Base-by-base conservation (phyloP, 2,888 invertebrate species). In the Gandaritis pyraliata region DNA sequence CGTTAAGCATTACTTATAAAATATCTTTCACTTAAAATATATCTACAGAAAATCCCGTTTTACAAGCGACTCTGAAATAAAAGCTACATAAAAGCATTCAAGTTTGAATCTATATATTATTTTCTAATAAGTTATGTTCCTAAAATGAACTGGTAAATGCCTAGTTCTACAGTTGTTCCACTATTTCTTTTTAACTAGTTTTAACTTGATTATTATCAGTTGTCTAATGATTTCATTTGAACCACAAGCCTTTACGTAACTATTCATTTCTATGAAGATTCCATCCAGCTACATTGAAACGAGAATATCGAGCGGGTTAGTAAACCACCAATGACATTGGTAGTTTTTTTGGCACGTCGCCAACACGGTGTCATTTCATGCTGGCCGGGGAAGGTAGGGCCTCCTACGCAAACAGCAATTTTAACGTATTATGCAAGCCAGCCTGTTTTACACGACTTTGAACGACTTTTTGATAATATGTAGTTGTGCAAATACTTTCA, bases 311-410 rank as follows among this genome's bases (percentile, higher is more conserved):
- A 78, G 71, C 77, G 75, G 70, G 71, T 74, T 74, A 69, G 66
- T 72, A 64, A 72, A 69, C 74, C 69, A 48, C 72, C 76, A 76
- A 77, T 71, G 71, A 72, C 71, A 74, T 73, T 61, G 69, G 68
- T 65, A 72, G 67, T 66, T 77, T 77, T 77, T 77, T 79, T 66
- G 83, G 83, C 81, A 73, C 64, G 39, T 36, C 75, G 83, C 84
- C 82, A 83, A 82, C 68, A 72, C 72, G 69, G 66, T 72, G 71
- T 63, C 69, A 73, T 74, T 72, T 73, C 73, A 75, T 72, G 66
- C 64, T 65, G 65, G 70, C 52, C 43, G 59, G 56, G 48, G 36
- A 54, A 11, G 43, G 15, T 13, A 45, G 47, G 49, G 61, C 54
- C 49, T 58, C 47, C 58, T 46, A 58, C 65, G 61, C 68, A 69